A percentile compares a stretch with the other conserved stretches of the same genome.
Conservation (phyloP, 1,140 invertebrate genomes). For the Streblospio benedicti region DNA sequence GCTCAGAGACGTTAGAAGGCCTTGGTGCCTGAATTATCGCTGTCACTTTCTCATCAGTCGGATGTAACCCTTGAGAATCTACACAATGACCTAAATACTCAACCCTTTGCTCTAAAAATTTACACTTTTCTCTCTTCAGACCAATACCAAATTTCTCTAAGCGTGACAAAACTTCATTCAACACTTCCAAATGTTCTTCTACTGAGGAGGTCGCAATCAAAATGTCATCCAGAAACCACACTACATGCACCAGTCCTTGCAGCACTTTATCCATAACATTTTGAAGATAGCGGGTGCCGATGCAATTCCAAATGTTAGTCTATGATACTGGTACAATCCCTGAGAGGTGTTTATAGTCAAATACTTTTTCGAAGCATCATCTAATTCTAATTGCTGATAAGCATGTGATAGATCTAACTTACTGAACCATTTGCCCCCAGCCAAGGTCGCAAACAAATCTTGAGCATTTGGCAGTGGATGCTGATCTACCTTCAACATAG, state of each 20-base stretch:
- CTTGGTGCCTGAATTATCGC: too few species aligned
- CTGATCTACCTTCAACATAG: constrained; percentile 18
- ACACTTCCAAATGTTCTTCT: constrained; percentile 19
- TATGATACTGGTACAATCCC: constrained; percentile 44
- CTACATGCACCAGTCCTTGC: constrained; percentile 2
- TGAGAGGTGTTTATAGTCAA: constrained; percentile 36
- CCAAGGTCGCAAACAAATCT: constrained; percentile 27
- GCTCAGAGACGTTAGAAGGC: constrained; percentile 34
- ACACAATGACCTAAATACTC: constrained; percentile 20
- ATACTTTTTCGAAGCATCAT: constrained; percentile 12
- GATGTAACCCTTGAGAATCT: too few species aligned
- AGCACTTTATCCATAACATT: constrained; percentile 18
- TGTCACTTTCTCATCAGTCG: too few species aligned
- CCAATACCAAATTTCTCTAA: constrained; percentile 26
- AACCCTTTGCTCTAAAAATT: constrained; percentile 17
- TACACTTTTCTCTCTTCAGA: constrained; percentile 22
- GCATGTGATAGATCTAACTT: constrained; percentile 30
- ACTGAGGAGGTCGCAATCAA: constrained; percentile 13
- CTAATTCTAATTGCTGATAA: constrained; percentile 26
- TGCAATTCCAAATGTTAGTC: constrained; percentile 48
- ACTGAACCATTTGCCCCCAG: constrained; percentile 29
- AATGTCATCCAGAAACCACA: constrained; percentile 20
- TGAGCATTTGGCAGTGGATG: constrained; percentile 31
- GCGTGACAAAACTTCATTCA: too few species aligned
- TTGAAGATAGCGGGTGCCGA: constrained; percentile 21